Percentiles rank a stretch among this genome's conserved stretches.
Conservation (phyloP, 2,888 invertebrate species). For the Cephus pulcher region DNA sequence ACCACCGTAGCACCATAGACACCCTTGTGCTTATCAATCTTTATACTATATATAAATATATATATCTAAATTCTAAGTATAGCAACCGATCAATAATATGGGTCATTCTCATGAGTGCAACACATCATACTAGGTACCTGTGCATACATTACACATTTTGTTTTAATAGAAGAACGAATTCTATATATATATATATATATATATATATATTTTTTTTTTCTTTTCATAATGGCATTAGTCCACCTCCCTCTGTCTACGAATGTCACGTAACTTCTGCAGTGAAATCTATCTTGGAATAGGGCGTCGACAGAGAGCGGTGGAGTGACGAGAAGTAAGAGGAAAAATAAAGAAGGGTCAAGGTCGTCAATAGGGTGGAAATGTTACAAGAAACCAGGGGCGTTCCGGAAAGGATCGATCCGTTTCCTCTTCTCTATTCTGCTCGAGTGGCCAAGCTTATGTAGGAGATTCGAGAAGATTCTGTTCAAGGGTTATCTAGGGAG, state of each 20-base stretch:
- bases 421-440: constrained; percentile 18
- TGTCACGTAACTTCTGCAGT: neutral
- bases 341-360: constrained; percentile 20
- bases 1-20: neutral
- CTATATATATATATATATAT: too few species aligned
- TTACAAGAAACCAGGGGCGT: constrained; percentile 32
- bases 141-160: neutral
- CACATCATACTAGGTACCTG: neutral
- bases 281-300: neutral
- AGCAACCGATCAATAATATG: neutral
- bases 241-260: neutral
- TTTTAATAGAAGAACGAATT: neutral
- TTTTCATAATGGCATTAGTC: constrained; percentile 7
- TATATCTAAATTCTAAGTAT: neutral
- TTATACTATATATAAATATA: too few species aligned
- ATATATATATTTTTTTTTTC: neutral
- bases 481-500: neutral
- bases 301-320: neutral
- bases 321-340: neutral
- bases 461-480: neutral
- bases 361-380: constrained; percentile 23
- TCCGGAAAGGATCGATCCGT: constrained; percentile 35
- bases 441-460: neutral
- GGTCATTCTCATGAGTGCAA: neutral
- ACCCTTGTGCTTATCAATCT: neutral